phyloP scores from a whole-genome alignment of 2,888 invertebrate genomes.

The Tricholauxania praeusta region DNA sequence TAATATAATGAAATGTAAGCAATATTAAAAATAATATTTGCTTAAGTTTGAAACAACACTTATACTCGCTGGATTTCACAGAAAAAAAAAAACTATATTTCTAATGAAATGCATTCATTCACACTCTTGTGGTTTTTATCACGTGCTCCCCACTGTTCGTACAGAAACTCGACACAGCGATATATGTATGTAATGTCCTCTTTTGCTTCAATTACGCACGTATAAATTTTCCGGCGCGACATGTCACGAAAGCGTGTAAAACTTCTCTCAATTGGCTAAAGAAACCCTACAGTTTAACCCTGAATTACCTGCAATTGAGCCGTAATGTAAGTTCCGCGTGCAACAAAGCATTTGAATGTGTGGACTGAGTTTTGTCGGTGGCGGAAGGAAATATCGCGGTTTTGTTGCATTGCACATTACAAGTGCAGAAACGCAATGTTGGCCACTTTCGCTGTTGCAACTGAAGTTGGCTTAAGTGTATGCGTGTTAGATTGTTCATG shows the following conservation, averaged over 20 bases:
- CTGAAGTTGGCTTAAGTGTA: neutral
- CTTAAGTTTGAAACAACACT: too few species aligned
- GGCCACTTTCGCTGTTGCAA: slow-evolving; percentile 22
- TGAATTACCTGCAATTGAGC: slow-evolving; percentile 30
- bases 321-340: neutral
- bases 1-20: too few species aligned
- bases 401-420: too few species aligned
- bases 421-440: slow-evolving; percentile 11
- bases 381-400: neutral
- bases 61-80: too few species aligned
- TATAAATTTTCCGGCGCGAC: slow-evolving; percentile 56
- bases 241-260: neutral
- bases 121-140: too few species aligned
- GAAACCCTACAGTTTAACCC: slow-evolving; percentile 23
- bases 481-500: slow-evolving; percentile 43
- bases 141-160: too few species aligned
- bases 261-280: neutral
- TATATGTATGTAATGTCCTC: slow-evolving; percentile 45
- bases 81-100: too few species aligned
- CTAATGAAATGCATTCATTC: too few species aligned
- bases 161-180: too few species aligned
- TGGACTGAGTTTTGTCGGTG: neutral
- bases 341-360: neutral
- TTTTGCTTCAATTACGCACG: slow-evolving; percentile 54
- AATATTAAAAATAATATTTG: too few species aligned